phyloP scores from a whole-genome alignment of 2,797 vertebrate species.

The Notamacropus eugenii region DNA sequence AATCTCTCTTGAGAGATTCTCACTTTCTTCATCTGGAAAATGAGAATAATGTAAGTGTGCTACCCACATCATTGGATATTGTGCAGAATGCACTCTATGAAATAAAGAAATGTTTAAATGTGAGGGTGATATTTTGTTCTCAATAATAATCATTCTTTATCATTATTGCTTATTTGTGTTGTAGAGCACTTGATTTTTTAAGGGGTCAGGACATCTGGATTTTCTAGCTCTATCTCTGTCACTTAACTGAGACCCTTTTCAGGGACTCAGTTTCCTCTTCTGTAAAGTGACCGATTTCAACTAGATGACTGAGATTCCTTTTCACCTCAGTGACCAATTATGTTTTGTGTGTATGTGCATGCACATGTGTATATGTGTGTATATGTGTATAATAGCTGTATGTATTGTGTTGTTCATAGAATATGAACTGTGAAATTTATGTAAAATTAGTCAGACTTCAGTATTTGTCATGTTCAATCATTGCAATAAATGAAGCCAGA shows the following conservation, averaged over 20 bases:
- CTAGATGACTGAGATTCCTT: background rate
- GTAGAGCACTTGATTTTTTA: conserved; percentile 14
- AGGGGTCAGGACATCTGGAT: background rate
- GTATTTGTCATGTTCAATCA: background rate
- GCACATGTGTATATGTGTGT: too few species aligned
- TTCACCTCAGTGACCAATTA: background rate
- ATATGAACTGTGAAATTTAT: background rate
- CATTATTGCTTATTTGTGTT: background rate
- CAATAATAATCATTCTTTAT: background rate
- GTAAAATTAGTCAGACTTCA: background rate
- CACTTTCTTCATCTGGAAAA: background rate
- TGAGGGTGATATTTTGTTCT: background rate
- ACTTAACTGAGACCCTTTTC: background rate
- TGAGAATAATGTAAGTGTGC: background rate
- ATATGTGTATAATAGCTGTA: too few species aligned
- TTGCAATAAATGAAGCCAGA: background rate
- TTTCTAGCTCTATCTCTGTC: conserved; percentile 25
- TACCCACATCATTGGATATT: background rate
- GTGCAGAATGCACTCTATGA: background rate
- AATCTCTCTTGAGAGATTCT: background rate
- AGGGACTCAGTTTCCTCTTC: conserved; percentile 20
- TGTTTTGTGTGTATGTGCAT: too few species aligned
- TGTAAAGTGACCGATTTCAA: background rate
- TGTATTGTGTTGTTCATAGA: too few species aligned
- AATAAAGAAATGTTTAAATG: background rate